Percentiles rank a stretch among this genome's conserved stretches.
Evolutionary conservation across 1,140 invertebrate species (phyloP).

Genomic region (Drosophila repleta): DNA sequence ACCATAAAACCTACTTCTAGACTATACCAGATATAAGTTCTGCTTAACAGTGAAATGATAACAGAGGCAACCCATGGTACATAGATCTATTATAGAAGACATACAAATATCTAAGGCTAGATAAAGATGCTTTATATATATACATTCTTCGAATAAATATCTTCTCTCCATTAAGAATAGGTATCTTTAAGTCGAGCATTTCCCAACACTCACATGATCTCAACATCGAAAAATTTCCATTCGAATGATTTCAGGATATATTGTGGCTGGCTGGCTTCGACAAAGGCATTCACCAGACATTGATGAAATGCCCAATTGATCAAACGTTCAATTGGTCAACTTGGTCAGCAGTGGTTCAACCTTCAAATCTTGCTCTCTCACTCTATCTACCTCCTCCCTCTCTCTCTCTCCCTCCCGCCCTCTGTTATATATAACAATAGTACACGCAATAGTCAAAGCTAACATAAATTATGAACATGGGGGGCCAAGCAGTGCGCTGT

Average conservation of each 20-base stretch:
- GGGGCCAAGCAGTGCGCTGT: neutral
- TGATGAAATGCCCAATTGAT: conserved; percentile 32
- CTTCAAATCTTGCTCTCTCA: conserved; percentile 1
- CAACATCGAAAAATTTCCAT: neutral
- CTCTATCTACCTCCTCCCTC: too few species aligned
- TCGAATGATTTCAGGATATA: conserved; percentile 18
- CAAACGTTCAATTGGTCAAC: neutral
- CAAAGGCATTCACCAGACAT: conserved; percentile 18
- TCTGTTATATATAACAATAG: neutral
- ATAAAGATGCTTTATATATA: too few species aligned
- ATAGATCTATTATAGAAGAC: too few species aligned
- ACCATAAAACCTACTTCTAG: too few species aligned
- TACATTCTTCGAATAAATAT: too few species aligned
- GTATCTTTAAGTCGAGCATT: neutral
- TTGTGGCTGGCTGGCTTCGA: conserved; percentile 3
- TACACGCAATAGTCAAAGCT: neutral
- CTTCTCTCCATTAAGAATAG: neutral
- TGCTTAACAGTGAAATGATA: neutral
- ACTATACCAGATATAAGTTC: too few species aligned
- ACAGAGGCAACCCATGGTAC: neutral
- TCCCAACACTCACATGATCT: too few species aligned
- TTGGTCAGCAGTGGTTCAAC: conserved; percentile 3
- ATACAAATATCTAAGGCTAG: too few species aligned
- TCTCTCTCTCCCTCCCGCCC: too few species aligned
- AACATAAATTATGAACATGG: conserved; percentile 11